phyloP scores from a whole-genome alignment of 2,113 vertebrate species.

The Festucalex cinctus region DNA sequence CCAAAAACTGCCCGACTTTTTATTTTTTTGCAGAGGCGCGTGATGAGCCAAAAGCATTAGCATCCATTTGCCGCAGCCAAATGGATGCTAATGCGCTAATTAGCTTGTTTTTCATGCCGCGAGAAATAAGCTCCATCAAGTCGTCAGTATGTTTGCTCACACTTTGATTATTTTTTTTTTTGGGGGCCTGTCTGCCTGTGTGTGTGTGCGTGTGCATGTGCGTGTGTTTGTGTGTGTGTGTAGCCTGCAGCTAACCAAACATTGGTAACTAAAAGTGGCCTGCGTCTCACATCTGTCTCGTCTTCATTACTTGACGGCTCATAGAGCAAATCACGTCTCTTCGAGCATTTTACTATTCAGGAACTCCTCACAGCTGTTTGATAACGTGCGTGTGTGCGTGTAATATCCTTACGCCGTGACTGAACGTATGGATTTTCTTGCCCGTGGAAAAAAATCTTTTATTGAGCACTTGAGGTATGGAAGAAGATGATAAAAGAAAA shows the following conservation, averaged over 20 bases:
- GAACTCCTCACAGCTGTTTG: background rate
- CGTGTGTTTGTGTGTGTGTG: background rate
- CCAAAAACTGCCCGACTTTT: background rate
- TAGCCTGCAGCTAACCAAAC: background rate
- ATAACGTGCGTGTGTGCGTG: no score
- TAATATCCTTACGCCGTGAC: no score
- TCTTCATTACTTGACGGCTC: background rate
- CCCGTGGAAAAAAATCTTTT: no score
- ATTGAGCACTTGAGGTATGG: no score
- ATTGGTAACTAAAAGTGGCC: background rate
- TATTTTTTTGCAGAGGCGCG: background rate
- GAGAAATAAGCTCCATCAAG: conserved; percentile 2
- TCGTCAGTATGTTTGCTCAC: background rate
- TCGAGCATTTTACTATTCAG: background rate
- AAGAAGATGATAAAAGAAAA: no score
- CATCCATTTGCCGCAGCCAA: conserved; percentile 1
- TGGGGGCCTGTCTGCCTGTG: no score
- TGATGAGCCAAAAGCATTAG: conserved; percentile 3
- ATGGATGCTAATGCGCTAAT: conserved; percentile 10
- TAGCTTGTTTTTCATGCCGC: conserved; percentile 6
- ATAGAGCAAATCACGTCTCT: background rate
- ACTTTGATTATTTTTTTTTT: no score
- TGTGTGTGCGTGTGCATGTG: background rate
- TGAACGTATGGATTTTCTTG: no score
- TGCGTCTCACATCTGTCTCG: background rate